Percentiles rank a stretch among this genome's conserved stretches.
phyloP scores from a whole-genome alignment of 2,888 invertebrate species.

The Cerastoderma edule region DNA sequence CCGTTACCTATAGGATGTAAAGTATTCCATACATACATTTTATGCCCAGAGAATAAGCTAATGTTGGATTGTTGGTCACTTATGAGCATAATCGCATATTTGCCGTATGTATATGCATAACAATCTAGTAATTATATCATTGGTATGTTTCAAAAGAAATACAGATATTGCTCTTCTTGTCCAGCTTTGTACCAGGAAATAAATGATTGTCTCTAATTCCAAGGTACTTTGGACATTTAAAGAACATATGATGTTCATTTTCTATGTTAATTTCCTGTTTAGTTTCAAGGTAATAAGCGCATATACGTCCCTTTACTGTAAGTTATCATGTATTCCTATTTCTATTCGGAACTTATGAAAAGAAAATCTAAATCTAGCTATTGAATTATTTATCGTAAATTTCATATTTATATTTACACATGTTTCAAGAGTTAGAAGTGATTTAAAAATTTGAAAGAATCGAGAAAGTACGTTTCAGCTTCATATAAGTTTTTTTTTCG shows the following conservation, averaged over 20 bases:
- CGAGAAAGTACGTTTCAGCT: too few species aligned
- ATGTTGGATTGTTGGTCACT: too few species aligned
- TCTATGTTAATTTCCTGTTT: neutral
- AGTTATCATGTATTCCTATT: neutral
- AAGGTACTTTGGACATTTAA: neutral
- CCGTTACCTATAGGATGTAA: too few species aligned
- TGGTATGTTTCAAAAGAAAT: too few species aligned
- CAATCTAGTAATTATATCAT: too few species aligned
- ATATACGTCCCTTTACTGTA: neutral
- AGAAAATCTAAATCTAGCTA: neutral
- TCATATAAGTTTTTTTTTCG: too few species aligned
- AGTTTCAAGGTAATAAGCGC: neutral
- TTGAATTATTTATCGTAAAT: neutral
- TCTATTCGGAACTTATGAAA: constrained; percentile 11
- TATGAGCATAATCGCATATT: too few species aligned
- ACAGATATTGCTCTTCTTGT: too few species aligned
- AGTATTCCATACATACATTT: too few species aligned
- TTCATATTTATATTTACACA: constrained; percentile 6
- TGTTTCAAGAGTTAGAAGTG: constrained; percentile 14
- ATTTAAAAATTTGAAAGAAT: constrained; percentile 12
- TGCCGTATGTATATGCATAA: too few species aligned
- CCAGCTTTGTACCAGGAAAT: neutral
- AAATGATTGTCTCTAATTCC: neutral
- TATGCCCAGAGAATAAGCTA: too few species aligned
- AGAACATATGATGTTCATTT: neutral